Evolutionary conservation across 2,797 vertebrate genomes (phyloP), one percentile per base, ranked within the genome.

Genomic region (Tarsius wallacei): DNA sequence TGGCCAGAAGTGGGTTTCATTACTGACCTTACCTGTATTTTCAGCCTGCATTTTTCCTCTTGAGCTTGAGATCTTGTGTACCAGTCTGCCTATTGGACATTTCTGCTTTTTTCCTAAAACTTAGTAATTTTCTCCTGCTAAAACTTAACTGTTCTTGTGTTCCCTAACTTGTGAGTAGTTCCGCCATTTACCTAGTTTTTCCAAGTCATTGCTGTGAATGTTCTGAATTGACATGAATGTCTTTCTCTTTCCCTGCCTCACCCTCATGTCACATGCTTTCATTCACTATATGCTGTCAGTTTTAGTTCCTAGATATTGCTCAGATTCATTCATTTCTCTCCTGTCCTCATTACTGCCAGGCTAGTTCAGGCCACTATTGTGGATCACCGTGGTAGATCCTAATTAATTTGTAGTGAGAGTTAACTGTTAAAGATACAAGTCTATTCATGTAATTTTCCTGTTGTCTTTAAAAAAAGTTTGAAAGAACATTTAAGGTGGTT

Each of bases 351-450:
- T 80, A 81, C 28, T 77, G 0, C 57, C 78, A 4, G n/a, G 26
- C 13, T 36, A 13, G 33, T 85, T 85, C 10, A 82, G 8, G 4
- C 22, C 55, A 61, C 49, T 24, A n/a, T 0, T 78, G 24, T 87
- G 76, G 61, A 66, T 87, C 51, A 21, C 28, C 47, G 1, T 21
- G 53, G 91, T 91, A 89, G 71, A 26, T 36, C 47, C 13, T 73
- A 76, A 73, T 87, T 89, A 61, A 70, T 86, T 86, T 53, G 9
- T 21, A 84, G 8, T 87, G 36, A 78, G 59, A 93, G 51, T n/a
- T 90, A 55, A 70, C 12, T 95, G 90, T 97, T 66, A 87, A 53
- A 42, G 86, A 70, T 59, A 47, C 49, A 92, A 42, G 31, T 57
- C 19, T 63, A 4, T 73, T 83, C 36, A n/a, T 82, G 33, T 2